phyloP scores from a whole-genome alignment of 92 coral and sea anemone species.

The Pocillopora meandrina region DNA sequence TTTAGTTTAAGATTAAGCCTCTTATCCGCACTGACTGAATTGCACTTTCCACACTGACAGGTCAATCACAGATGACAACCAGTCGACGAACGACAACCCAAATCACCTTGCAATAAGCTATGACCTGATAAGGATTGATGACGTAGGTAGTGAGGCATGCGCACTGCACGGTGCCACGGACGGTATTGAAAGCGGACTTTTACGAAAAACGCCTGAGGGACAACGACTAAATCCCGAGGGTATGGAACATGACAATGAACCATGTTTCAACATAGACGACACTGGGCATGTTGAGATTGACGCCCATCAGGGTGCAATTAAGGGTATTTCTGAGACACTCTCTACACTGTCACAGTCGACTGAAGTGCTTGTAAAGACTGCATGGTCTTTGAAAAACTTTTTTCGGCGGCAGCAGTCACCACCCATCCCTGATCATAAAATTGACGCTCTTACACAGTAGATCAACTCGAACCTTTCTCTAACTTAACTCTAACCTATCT shows the following conservation, averaged over 20 bases:
- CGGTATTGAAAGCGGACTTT: slow-evolving; percentile 57
- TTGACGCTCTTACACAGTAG: slow-evolving; percentile 20
- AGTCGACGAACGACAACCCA: slow-evolving; percentile 23
- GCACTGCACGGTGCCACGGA: slow-evolving; percentile 3
- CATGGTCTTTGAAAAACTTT: slow-evolving; percentile 70
- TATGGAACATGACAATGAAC: slow-evolving; percentile 25
- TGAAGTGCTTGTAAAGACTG: slow-evolving; percentile 70
- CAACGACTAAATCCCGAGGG: slow-evolving; percentile 72
- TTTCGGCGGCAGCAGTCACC: slow-evolving; percentile 50
- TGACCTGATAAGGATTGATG: slow-evolving; percentile 36
- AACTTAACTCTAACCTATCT: no score
- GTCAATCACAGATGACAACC: slow-evolving; percentile 24
- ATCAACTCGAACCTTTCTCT: no score
- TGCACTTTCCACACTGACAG: slow-evolving; percentile 7
- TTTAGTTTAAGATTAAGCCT: neutral
- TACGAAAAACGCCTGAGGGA: slow-evolving; percentile 57
- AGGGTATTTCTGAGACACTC: neutral
- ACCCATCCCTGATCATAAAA: slow-evolving; percentile 20
- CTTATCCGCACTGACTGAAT: neutral
- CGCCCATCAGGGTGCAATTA: neutral
- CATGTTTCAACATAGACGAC: neutral
- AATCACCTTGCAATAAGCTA: slow-evolving; percentile 15
- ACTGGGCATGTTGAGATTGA: neutral
- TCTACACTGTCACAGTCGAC: slow-evolving; percentile 12
- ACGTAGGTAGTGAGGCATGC: slow-evolving; percentile 14